Evolutionary conservation across 2,797 vertebrate species (phyloP).

Genomic region (Halcyon badia): DNA sequence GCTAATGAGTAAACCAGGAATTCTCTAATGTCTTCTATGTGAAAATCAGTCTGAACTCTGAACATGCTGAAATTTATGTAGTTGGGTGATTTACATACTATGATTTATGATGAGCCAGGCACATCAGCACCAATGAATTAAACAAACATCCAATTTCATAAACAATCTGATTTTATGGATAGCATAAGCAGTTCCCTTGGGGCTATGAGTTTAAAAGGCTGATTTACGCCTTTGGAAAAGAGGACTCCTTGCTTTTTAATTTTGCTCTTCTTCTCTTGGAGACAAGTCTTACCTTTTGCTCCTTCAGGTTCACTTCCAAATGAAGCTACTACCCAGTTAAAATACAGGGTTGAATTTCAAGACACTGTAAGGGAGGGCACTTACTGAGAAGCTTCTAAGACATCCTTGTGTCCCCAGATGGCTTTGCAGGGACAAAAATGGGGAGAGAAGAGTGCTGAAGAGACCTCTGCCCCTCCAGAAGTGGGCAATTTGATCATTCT

Average conservation of each 20-base stretch:
- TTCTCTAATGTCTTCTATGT: background rate
- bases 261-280: background rate
- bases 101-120: conserved; percentile 19
- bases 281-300: background rate
- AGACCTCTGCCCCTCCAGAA: background rate
- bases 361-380: background rate
- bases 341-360: background rate
- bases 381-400: background rate
- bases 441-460: background rate
- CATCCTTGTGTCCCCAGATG: background rate
- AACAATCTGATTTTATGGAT: conserved; percentile 1
- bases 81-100: background rate
- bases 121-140: background rate
- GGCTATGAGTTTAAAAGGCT: background rate
- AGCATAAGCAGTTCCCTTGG: background rate
- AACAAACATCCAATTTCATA: conserved; percentile 28
- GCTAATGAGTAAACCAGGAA: background rate
- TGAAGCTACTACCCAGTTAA: background rate
- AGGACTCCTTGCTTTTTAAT: background rate
- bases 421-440: background rate
- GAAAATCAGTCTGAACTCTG: background rate
- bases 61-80: background rate
- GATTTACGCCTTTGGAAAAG: background rate
- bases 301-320: background rate
- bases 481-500: background rate